Evolutionary conservation across 2,797 vertebrate species (phyloP).

Genomic region (Dromococcyx pavoninus): DNA sequence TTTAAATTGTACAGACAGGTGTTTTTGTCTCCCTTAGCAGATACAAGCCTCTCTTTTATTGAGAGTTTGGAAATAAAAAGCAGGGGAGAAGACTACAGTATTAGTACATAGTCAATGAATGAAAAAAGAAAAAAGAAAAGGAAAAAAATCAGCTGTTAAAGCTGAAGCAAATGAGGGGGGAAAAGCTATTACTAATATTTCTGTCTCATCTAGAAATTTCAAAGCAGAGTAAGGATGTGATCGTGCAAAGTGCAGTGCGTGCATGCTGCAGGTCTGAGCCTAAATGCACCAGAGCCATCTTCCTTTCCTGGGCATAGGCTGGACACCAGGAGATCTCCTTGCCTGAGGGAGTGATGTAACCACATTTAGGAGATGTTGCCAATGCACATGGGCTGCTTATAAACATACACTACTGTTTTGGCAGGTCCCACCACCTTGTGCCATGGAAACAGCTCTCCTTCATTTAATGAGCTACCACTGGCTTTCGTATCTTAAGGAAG

Average conservation of each 20-base stretch:
- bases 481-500: neutral
- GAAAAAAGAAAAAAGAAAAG: neutral
- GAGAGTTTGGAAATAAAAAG: neutral
- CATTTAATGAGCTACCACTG: neutral
- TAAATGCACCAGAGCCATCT: rapidly evolving
- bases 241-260: rapidly evolving
- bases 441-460: neutral
- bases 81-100: neutral
- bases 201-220: neutral
- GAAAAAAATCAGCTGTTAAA: neutral
- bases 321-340: neutral
- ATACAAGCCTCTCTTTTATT: neutral
- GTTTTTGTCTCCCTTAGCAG: neutral
- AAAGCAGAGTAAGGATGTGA: neutral
- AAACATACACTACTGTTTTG: neutral
- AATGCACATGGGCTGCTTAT: neutral
- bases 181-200: neutral
- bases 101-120: neutral
- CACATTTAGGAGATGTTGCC: rapidly evolving
- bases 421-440: neutral
- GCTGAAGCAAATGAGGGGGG: neutral
- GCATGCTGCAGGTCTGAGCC: neutral
- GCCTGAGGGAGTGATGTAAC: neutral
- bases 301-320: neutral
- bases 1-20: neutral